A percentile compares a stretch with the other conserved stretches of the same genome.
phyloP scores from a whole-genome alignment of 1,140 invertebrate genomes.

The Spodoptera litura region DNA sequence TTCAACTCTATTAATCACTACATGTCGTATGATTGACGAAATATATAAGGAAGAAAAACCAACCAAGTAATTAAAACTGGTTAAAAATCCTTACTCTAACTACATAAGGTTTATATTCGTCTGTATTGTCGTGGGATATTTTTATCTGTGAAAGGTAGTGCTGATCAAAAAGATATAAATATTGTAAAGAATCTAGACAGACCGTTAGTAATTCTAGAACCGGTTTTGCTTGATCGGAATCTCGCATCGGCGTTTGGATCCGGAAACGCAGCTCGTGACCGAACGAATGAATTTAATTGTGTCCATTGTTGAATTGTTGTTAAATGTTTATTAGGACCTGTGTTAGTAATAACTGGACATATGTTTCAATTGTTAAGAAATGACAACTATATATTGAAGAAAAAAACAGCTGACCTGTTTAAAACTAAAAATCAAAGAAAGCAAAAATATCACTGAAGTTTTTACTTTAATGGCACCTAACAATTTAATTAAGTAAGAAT shows the following conservation, averaged over 20 bases:
- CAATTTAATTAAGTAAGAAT: too few species aligned
- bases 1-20: slow-evolving; percentile 47
- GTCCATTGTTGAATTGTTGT: slow-evolving; percentile 31
- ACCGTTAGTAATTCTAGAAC: slow-evolving; percentile 51
- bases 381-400: too few species aligned
- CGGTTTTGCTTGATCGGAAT: slow-evolving; percentile 44
- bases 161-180: slow-evolving; percentile 43
- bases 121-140: not conserved
- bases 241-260: slow-evolving; percentile 7
- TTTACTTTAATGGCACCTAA: too few species aligned
- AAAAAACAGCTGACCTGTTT: too few species aligned
- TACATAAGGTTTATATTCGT: not conserved
- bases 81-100: not conserved
- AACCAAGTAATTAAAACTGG: not conserved
- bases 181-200: slow-evolving; percentile 47
- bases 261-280: slow-evolving; percentile 48
- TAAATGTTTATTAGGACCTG: not conserved
- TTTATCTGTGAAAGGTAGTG: slow-evolving; percentile 46
- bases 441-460: too few species aligned
- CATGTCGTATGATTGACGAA: slow-evolving; percentile 43
- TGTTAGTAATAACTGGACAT: not conserved
- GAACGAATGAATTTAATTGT: slow-evolving; percentile 32
- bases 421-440: too few species aligned
- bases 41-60: not conserved
- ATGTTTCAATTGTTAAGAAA: too few species aligned